Evolutionary conservation across 1,140 invertebrate genomes (phyloP).

Genomic region (Trichomalopsis sarcophagae): DNA sequence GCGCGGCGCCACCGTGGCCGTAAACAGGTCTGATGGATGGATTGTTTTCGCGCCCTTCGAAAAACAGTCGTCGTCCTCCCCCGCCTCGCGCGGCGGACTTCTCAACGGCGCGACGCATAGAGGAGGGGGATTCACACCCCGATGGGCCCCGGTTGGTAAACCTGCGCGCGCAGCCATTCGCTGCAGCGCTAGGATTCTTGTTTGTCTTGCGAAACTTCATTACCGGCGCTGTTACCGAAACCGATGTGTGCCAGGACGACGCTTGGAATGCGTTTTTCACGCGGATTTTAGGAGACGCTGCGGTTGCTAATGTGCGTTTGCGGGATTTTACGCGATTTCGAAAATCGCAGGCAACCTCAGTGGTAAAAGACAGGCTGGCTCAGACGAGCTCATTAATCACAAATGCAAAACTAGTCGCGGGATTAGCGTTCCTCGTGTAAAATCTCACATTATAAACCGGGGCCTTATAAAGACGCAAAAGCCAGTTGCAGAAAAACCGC

Average conservation of each 20-base stretch:
- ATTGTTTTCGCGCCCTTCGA: slow-evolving; percentile 66
- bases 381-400: not conserved
- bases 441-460: not conserved
- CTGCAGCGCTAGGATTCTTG: slow-evolving; percentile 25
- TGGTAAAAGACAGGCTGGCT: not conserved
- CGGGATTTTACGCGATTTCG: too few species aligned
- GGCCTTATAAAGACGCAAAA: not conserved
- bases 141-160: slow-evolving; percentile 2
- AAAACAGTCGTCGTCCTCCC: slow-evolving; percentile 37
- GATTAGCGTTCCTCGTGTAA: too few species aligned
- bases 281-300: not conserved
- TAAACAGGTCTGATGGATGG: slow-evolving; percentile 67
- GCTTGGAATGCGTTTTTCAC: not conserved
- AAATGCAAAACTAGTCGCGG: not conserved
- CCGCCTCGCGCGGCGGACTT: not conserved
- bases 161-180: not conserved
- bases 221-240: slow-evolving; percentile 36
- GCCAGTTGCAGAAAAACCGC: not conserved
- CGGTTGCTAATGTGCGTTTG: too few species aligned
- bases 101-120: not conserved
- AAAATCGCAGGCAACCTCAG: too few species aligned
- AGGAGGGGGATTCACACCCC: slow-evolving; percentile 2
- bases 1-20: slow-evolving; percentile 46
- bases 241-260: too few species aligned
- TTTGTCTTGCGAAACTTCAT: slow-evolving; percentile 66